Evolutionary conservation across 2,888 invertebrate species (phyloP), one percentile per base, ranked within the genome.

Genomic region (Hylaea fasciaria): DNA sequence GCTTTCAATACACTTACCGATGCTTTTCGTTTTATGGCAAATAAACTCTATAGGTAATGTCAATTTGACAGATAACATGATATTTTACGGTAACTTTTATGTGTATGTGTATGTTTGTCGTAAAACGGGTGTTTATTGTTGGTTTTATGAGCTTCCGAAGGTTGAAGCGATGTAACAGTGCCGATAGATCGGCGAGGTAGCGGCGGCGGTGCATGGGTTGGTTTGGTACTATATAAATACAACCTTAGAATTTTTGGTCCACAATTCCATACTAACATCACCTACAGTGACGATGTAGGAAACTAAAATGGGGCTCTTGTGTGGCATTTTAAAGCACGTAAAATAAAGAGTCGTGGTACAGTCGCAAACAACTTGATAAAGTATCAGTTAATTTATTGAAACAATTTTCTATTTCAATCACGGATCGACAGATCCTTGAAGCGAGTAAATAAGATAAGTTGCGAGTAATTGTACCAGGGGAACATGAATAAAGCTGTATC

Each of bases 401-500:
- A 32, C 9, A 32, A 32, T 1, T 9, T 32, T 9, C 32, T 32
- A 32, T 32, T 32, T 37, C 11, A 12, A 12, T 37, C 37, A 37
- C 40, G 14, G 2, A 13, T 40, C 0, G 4, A n/a, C 37, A 37
- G n/a, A 4, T 14, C 13, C 1, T 1, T 40, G 14, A 28, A 13
- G 13, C 22, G 28, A 48, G 17, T 37, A 39, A 37, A 37, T 37
- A 22, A 28, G 41, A 51, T 51, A 16, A n/a, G 29, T 13, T 28
- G 29, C 41, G 41, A 50, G 14, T 41, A 29, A 32, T 40, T 49
- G 13, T 39, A 40, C 12, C 29, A 14, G 32, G n/a, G 17, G 16
- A 13, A 50, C 57, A 40, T 50, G 50, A 50, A 57, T 57, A 57
- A 50, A 16, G 44, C 50, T 29, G 45, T 51, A 51, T 45, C 29